A percentile compares a stretch with the other conserved stretches of the same genome.
Evolutionary conservation across 2,888 invertebrate species (phyloP).

Genomic region (Bruchidius siliquastri): DNA sequence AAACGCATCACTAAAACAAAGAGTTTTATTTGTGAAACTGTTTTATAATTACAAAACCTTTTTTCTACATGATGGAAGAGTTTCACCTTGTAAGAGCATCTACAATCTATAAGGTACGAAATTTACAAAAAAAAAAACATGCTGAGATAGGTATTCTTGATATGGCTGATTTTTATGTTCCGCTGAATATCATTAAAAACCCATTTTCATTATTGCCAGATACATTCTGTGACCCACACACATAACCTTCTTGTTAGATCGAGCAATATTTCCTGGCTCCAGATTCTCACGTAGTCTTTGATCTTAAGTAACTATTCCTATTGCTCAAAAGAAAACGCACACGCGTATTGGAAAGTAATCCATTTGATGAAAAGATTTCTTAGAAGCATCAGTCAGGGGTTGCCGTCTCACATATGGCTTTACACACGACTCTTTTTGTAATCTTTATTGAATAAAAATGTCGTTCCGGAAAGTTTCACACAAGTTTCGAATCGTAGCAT

Average conservation of each 20-base stretch:
- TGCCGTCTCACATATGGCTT: slow-evolving; percentile 26
- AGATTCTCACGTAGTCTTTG: neutral
- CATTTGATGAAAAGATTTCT: neutral
- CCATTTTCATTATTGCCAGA: neutral
- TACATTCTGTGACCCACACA: too few relatives aligned
- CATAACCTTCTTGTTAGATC: neutral
- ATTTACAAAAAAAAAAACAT: too few relatives aligned
- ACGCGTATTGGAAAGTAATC: neutral
- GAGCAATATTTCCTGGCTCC: neutral
- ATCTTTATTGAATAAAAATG: slow-evolving; percentile 45
- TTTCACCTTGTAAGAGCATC: too few relatives aligned
- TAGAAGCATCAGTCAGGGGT: neutral
- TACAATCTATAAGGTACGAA: too few relatives aligned
- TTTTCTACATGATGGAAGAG: too few relatives aligned
- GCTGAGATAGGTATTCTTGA: too few relatives aligned
- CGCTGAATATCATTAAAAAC: too few relatives aligned
- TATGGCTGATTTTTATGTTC: too few relatives aligned
- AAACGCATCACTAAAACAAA: too few relatives aligned
- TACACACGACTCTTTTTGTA: slow-evolving; percentile 36
- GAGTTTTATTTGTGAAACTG: too few relatives aligned
- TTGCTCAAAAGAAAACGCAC: neutral
- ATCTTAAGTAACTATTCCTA: neutral
- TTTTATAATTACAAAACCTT: too few relatives aligned
- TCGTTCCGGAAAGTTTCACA: slow-evolving; percentile 17
- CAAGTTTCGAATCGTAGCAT: neutral